phyloP scores from a whole-genome alignment of 1,140 invertebrate genomes.

The Oppia nitens region DNA sequence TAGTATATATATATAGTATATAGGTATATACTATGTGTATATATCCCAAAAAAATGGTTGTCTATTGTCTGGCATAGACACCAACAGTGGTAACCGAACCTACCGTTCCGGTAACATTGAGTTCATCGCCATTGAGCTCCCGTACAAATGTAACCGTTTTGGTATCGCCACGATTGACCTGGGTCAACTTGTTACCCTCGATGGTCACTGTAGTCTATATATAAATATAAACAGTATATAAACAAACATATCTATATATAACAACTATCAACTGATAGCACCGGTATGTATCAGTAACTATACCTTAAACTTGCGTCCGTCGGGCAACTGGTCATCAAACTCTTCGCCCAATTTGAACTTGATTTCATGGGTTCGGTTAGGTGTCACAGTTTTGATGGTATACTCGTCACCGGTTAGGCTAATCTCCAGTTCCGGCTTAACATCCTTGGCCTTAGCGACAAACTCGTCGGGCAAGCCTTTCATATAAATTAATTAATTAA shows the following conservation, averaged over 20 bases:
- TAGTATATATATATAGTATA: too few relatives aligned
- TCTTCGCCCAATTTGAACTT: neutral
- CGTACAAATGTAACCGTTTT: neutral
- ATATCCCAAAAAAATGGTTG: too few relatives aligned
- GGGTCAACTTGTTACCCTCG: neutral
- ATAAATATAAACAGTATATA: too few relatives aligned
- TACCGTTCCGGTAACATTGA: neutral
- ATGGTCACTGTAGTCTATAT: neutral
- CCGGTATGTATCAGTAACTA: too few relatives aligned
- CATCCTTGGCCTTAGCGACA: neutral
- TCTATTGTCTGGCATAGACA: too few relatives aligned
- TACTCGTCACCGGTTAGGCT: neutral
- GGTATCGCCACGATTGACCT: neutral
- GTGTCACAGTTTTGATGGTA: neutral
- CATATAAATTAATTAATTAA: too few relatives aligned
- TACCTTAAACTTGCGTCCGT: neutral
- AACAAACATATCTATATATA: too few relatives aligned
- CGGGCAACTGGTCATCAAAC: neutral
- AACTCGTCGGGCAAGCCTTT: too few relatives aligned
- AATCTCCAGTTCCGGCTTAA: neutral
- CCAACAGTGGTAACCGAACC: neutral
- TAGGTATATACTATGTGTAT: too few relatives aligned
- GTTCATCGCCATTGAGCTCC: neutral
- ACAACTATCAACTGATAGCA: too few relatives aligned
- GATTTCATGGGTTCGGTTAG: neutral